phyloP scores from a whole-genome alignment of 2,797 vertebrate genomes.

The Myotis pilosus region DNA sequence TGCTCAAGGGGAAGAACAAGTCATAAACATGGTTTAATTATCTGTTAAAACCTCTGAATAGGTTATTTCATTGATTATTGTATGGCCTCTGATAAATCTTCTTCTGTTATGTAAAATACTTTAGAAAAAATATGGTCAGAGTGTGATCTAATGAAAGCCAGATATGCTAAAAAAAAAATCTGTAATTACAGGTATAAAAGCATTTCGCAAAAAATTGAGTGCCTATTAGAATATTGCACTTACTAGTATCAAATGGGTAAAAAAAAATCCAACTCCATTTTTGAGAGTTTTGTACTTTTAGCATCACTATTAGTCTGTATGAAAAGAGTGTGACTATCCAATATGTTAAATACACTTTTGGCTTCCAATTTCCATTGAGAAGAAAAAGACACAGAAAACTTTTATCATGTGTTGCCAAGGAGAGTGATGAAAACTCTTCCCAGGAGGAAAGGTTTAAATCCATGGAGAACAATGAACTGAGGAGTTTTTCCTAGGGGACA shows the following conservation, averaged over 20 bases:
- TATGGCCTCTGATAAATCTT: neutral
- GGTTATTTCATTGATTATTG: neutral
- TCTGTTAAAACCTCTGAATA: neutral
- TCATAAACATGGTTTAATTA: neutral
- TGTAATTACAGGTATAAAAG: neutral
- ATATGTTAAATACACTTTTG: neutral
- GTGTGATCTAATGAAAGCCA: neutral
- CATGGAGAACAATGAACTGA: neutral
- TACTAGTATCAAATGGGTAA: neutral
- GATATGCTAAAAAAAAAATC: neutral
- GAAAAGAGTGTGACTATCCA: neutral
- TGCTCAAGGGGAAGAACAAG: neutral
- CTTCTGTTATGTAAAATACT: neutral
- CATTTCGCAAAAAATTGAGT: neutral
- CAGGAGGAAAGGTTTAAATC: neutral
- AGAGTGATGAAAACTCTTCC: neutral
- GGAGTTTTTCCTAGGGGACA: neutral
- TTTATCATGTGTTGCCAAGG: neutral
- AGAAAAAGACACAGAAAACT: neutral
- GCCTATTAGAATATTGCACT: neutral
- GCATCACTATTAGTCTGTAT: neutral
- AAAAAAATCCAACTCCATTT: neutral
- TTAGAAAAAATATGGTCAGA: neutral
- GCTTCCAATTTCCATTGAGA: neutral
- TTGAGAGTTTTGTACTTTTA: neutral